Evolutionary conservation across 2,113 vertebrate species (phyloP), one percentile per base, ranked within the genome.

Genomic region (Donacobius atricapilla): DNA sequence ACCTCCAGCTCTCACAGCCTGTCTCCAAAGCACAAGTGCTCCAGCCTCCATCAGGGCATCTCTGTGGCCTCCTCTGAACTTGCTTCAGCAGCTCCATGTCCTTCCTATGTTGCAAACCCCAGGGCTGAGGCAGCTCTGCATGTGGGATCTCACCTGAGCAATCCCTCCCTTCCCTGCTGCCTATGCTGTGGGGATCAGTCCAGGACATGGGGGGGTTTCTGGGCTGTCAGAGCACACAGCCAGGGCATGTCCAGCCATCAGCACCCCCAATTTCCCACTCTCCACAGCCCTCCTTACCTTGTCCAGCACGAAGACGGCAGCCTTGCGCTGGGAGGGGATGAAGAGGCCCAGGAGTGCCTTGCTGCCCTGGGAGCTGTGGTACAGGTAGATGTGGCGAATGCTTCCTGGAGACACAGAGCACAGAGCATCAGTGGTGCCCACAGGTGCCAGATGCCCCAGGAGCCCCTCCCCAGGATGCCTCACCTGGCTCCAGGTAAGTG

Each of bases 321-420:
- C 99, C 97, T 99, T 99, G 92, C 98, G 98, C 93, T 99, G 99
- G 0, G 99, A 98, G 11, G 99, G 99, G 90, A 99, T 98, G 92
- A 99, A 99, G 45, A 99, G 96, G 14, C 99, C 99, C 28, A 99
- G 97, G 61, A 99, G 96, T 0, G 99, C 99, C 89, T 98, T 99
- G 96, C 98, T 98, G 73, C 99, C 99, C 84, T 99, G 99, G 47
- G 95, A 95, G 86, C 99, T 98, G 95, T 99, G 99, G 89, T 99
- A 99, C 75, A 99, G 96, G 96, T 99, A 99, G 96, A 99, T 98
- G 96, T 99, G 99, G n/a, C 99, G 98, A 94, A 99, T 98, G 30
- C 99, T 99, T 35, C 99, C 99, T 99, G 80, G 3, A 63, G 61
- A 57, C 7, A 40, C 4, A 58, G n/a, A 83, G 72, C 42, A 54